These are phyloP conservation scores for Narcine bancroftii DNA, from an alignment of 2,113 vertebrate species.

Conservation along the genomic window DNA sequence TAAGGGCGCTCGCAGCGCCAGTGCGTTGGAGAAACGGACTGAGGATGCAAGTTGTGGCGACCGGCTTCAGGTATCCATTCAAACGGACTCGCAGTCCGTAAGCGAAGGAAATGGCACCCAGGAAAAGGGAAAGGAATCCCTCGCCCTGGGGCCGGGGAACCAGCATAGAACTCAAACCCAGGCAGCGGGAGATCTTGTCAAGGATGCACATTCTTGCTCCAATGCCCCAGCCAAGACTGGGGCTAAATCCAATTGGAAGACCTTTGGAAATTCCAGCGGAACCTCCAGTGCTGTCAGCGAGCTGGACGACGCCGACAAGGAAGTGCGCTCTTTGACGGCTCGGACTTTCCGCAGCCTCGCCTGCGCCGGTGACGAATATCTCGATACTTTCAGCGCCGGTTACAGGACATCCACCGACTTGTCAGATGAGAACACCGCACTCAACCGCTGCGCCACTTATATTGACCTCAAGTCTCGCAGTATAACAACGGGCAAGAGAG, in stretches of 20 bases:
- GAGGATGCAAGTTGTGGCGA: constrained; percentile 56
- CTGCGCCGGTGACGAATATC: constrained; percentile 59
- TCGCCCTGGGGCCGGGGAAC: constrained; percentile 71
- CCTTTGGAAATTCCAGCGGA: constrained; percentile 72
- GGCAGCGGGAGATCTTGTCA: background rate
- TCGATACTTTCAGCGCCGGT: constrained; percentile 62
- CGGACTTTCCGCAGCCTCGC: constrained; percentile 85
- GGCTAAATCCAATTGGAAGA: constrained; percentile 53
- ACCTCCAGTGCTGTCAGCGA: constrained; percentile 87
- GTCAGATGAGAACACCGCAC: constrained; percentile 67
- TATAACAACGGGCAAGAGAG: constrained; percentile 40
- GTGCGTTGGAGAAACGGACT: constrained; percentile 52
- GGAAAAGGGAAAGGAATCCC: constrained; percentile 58
- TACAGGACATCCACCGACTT: constrained; percentile 78
- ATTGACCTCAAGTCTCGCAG: constrained; percentile 79
- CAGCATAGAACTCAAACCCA: constrained; percentile 43
- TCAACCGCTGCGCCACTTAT: constrained; percentile 79
- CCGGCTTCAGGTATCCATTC: constrained; percentile 94
- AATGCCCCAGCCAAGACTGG: constrained; percentile 72
- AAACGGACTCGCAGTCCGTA: constrained; percentile 79
- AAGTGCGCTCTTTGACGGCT: constrained; percentile 85
- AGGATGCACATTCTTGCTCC: constrained; percentile 43
- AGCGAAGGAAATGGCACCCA: constrained; percentile 72
- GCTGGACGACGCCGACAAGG: constrained; percentile 87
- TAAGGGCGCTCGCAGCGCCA: constrained; percentile 45